Evolutionary conservation across 1,140 invertebrate species (phyloP), one percentile per base, ranked within the genome.

Genomic region (Drosophila sp.): DNA sequence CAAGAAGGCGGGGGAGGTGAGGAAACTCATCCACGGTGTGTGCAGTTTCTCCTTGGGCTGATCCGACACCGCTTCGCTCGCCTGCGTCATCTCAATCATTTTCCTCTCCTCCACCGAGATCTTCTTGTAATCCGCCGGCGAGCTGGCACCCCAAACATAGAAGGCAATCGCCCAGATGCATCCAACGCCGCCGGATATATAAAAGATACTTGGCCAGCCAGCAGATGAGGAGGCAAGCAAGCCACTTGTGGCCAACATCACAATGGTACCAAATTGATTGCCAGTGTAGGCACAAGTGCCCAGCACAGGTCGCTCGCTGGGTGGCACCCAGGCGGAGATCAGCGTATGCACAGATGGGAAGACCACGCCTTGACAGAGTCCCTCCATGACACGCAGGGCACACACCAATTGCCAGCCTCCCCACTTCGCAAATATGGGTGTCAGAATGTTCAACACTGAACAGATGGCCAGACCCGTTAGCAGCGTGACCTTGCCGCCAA

Each of bases 151-250:
- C 41, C 94, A 93, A 38, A 94, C 92, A 38, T 93, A 93, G 93
- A 95, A 97, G 0, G 94, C 2, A 0, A 94, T 61, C 2, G 93
- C 92, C 94, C 95, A 96, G 0, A 93, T 1, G 3, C 95, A 78
- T 0, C 94, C 93, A 0, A 94, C 59, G 7, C 89, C 93, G 40
- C 96, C 97, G 77, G 97, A 96, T 0, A 94, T 89, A 81, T 97
- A 97, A 90, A 97, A 97, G 9, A 96, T 94, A 45, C 94, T 93
- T 1, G 96, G 96, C 96, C 96, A 97, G 0, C 96, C 96, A 2
- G 93, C 74, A 0, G 66, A 51, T 0, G 94, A 95, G 0, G 92
- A 93, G 0, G 95, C 94, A 1, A 97, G 89, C 4, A 93, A 62
- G 1, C 96, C 96, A 36, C 94, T 94, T 5, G 86, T 67, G 92